These are phyloP conservation scores for Heliothis subflexa DNA, from an alignment of 1,140 invertebrate species.

Conservation along the genomic window DNA sequence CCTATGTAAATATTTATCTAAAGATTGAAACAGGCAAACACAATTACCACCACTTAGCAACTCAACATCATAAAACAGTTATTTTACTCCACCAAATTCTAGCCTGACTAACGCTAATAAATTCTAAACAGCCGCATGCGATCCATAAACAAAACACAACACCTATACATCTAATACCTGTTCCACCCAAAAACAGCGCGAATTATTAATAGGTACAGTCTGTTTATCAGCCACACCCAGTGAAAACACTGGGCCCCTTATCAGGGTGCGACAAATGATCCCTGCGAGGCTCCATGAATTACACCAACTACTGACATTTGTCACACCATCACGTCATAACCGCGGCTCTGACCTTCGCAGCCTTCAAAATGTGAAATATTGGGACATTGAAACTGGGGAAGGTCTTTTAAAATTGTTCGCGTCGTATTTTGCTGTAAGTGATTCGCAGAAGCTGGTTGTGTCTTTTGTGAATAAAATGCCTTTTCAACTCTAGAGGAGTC, in stretches of 20 bases:
- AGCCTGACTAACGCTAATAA: too few relatives aligned
- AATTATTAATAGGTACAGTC: constrained; percentile 17
- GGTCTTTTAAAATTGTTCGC: neutral
- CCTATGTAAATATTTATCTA: too few relatives aligned
- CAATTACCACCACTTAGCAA: too few relatives aligned
- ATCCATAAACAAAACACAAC: too few relatives aligned
- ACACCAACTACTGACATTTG: constrained; percentile 63
- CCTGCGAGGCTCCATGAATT: constrained; percentile 61
- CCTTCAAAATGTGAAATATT: constrained; percentile 18
- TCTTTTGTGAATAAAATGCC: neutral
- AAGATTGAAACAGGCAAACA: too few relatives aligned
- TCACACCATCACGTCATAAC: constrained; percentile 67
- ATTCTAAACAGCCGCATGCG: too few relatives aligned
- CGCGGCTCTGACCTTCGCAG: constrained; percentile 24
- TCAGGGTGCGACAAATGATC: constrained; percentile 62
- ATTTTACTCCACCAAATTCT: too few relatives aligned
- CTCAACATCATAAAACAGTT: too few relatives aligned
- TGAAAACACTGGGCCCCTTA: constrained; percentile 49
- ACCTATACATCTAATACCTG: too few relatives aligned
- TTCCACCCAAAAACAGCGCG: neutral
- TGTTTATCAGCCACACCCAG: constrained; percentile 17
- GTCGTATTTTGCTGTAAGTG: neutral
- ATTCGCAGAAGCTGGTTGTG: neutral
- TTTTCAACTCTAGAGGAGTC: neutral
- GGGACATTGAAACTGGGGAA: neutral